Evolutionary conservation across 1,140 invertebrate genomes (phyloP), one percentile per base, ranked within the genome.

Genomic region (Pseudobourletiella spinata): DNA sequence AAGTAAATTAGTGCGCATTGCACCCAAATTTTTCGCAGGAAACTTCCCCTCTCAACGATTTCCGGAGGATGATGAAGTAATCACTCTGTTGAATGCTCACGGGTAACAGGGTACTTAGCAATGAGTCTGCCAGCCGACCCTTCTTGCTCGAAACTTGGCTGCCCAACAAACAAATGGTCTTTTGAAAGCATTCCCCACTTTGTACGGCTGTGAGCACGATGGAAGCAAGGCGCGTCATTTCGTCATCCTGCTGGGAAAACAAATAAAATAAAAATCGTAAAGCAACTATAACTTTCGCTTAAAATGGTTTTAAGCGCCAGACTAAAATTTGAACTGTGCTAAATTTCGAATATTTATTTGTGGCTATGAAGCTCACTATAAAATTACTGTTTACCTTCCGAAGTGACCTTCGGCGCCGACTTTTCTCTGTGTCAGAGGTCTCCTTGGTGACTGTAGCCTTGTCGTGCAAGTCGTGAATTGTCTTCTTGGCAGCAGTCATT

Each of bases 181-280:
- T 57, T 28, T 63, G 61, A 15, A 63, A 26, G 26, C 61, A 63
- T 32, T 63, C 61, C 16, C 61, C 61, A 24, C 54, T 57, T 30
- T 48, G 14, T 11, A 63, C 25, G 18, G 61, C 61, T 16, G 52
- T 4, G n/a, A 63, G 54, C 16, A 63, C 61, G n/a, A 63, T 63
- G 15, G 61, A 15, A 4, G 61, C 61, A 28, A 63, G 26, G 8
- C 54, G 29, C 32, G 54, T 57, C 42, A 63, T 18, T 22, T 63
- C 54, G 11, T 54, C 54, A 44, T 63, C 43, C 16, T n/a, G 3
- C 61, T 63, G 25, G 57, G 26, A 2, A 44, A 15, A 44, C 18
- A 56, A 20, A 39, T n/a, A 35, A 14, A 22, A 22, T 15, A 3
- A 24, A 26, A 11, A n/a, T 39, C 8, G 8, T 39, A 39, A 39